These are phyloP conservation scores for Zophobas morio DNA, from an alignment of 1,140 invertebrate species.

Conservation along the genomic window DNA sequence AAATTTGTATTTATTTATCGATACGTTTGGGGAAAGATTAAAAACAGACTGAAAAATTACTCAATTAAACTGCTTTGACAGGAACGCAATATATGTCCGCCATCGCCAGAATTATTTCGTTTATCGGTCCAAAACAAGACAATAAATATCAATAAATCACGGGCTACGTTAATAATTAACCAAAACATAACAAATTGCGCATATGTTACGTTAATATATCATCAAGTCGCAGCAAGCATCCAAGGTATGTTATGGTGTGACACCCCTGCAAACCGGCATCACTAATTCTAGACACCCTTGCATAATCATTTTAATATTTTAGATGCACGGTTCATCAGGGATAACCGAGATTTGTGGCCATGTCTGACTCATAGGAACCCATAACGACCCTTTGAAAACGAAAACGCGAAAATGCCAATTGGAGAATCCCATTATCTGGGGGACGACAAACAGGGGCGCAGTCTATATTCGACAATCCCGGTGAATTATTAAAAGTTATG, in stretches of 20 bases:
- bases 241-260: conserved; percentile 45
- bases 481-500: conserved; percentile 27
- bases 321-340: conserved; percentile 43
- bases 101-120: not conserved
- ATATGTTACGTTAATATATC: conserved; percentile 54
- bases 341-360: conserved; percentile 47
- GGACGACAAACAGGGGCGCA: conserved; percentile 15
- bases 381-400: conserved; percentile 24
- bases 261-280: conserved; percentile 46
- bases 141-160: conserved; percentile 49
- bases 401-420: conserved; percentile 31
- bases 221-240: conserved; percentile 43
- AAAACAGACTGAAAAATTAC: not conserved
- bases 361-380: conserved; percentile 15
- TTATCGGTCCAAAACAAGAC: conserved; percentile 22
- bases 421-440: conserved; percentile 2
- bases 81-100: not conserved
- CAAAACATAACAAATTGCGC: conserved; percentile 52
- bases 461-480: not conserved
- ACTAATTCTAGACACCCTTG: conserved; percentile 51
- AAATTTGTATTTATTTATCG: too few species aligned
- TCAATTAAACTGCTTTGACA: not conserved
- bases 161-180: conserved; percentile 49
- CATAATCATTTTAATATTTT: conserved; percentile 52
- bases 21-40: not conserved